These are phyloP conservation scores for Rhagoletis zephyria DNA, from an alignment of 1,140 invertebrate species.

Conservation along the genomic window DNA sequence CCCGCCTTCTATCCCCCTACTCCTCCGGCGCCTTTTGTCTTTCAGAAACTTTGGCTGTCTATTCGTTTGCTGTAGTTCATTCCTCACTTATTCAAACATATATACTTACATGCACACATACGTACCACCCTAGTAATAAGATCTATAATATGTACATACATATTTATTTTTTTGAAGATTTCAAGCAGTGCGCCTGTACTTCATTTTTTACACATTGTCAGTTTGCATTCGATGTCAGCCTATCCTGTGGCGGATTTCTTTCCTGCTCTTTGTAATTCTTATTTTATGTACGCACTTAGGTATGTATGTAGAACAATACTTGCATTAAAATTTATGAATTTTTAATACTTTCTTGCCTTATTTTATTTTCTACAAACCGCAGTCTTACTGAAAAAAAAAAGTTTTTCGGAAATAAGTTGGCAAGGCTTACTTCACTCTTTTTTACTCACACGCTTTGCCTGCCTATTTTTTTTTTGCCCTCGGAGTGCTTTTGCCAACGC, in stretches of 20 bases:
- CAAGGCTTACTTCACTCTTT: background rate
- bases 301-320: background rate
- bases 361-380: background rate
- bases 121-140: background rate
- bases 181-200: constrained; percentile 35
- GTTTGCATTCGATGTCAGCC: constrained; percentile 37
- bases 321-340: background rate
- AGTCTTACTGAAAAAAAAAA: background rate
- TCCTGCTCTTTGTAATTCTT: background rate
- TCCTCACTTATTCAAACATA: background rate
- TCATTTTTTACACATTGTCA: constrained; percentile 47
- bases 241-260: constrained; percentile 19
- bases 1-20: background rate
- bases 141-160: background rate
- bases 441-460: background rate
- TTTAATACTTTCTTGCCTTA: background rate
- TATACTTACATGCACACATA: background rate
- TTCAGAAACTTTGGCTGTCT: background rate
- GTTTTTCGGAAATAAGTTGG: background rate
- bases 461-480: background rate
- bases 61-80: background rate
- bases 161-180: constrained; percentile 17
- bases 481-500: background rate
- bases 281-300: background rate
- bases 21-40: background rate